phyloP scores from a whole-genome alignment of 1,140 invertebrate species.

The Penaeus japonicus region DNA sequence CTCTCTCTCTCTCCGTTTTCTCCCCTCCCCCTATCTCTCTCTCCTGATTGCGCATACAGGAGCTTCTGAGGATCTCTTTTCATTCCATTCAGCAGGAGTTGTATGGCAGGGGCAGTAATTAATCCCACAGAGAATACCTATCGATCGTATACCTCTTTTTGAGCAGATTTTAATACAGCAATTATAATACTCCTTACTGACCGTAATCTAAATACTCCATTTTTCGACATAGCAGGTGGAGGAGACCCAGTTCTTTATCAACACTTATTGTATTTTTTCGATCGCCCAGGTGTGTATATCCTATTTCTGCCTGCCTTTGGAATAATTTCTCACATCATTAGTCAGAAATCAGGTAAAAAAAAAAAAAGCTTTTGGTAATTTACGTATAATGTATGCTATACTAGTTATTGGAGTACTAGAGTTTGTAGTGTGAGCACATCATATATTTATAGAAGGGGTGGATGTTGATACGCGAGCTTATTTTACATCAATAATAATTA shows the following conservation, averaged over 20 bases:
- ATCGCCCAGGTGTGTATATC: too few species aligned
- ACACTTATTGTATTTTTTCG: too few species aligned
- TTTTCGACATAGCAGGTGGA: constrained; percentile 67
- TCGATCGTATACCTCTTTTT: background rate
- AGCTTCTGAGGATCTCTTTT: too few species aligned
- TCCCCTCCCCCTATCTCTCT: background rate
- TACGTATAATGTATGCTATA: constrained; percentile 68
- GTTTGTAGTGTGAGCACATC: constrained; percentile 73
- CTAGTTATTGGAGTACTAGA: constrained; percentile 68
- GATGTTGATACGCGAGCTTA: constrained; percentile 77
- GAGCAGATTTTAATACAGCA: background rate
- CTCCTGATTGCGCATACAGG: background rate
- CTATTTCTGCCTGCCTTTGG: too few species aligned
- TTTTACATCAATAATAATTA: constrained; percentile 79
- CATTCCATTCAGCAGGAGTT: background rate
- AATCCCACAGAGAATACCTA: too few species aligned
- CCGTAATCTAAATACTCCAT: constrained; percentile 67
- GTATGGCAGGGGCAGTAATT: too few species aligned
- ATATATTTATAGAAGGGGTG: constrained; percentile 80
- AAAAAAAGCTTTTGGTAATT: constrained; percentile 69
- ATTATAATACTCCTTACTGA: constrained; percentile 70
- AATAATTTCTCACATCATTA: constrained; percentile 73
- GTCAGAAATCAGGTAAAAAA: constrained; percentile 70
- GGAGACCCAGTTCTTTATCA: too few species aligned
- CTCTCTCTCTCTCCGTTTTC: background rate